Conservation (phyloP, 2,113 vertebrate species). For the Clarias batrachus region DNA sequence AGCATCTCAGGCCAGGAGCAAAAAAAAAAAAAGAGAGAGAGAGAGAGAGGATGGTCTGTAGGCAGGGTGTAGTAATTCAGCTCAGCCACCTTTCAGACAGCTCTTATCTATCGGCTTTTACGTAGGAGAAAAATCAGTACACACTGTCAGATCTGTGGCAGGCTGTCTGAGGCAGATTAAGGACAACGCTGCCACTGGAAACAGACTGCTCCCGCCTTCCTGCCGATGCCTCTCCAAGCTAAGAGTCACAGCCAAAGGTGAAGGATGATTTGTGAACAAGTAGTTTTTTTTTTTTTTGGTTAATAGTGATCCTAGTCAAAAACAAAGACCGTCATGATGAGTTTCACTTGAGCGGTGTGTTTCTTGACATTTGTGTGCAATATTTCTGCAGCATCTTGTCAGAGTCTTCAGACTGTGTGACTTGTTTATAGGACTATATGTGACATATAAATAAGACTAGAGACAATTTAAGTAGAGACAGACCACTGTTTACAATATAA, state of each 20-base stretch:
- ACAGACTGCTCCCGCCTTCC: conserved; percentile 50
- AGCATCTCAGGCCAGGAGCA: conserved; percentile 32
- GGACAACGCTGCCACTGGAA: conserved; percentile 54
- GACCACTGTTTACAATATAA: background rate
- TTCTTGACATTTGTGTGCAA: background rate
- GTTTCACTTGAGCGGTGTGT: background rate
- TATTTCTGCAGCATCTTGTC: background rate
- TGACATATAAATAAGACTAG: background rate
- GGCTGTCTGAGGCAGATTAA: conserved; percentile 63
- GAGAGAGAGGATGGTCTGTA: conserved; percentile 18
- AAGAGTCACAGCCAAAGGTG: conserved; percentile 26
- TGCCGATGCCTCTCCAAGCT: conserved; percentile 22
- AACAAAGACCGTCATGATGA: background rate
- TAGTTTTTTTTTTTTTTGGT: background rate
- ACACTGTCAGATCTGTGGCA: conserved; percentile 66
- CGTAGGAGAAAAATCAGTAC: conserved; percentile 60
- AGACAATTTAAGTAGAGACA: background rate
- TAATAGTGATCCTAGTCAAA: background rate
- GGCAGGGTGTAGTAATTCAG: conserved; percentile 57
- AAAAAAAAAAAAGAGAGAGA: background rate
- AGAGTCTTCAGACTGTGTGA: background rate
- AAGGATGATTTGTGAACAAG: conserved; percentile 4
- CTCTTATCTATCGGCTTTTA: conserved; percentile 54
- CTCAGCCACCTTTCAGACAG: conserved; percentile 55
- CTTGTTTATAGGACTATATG: no score